Conservation (phyloP, 1,140 invertebrate species). For the Brachionus koreanus region DNA sequence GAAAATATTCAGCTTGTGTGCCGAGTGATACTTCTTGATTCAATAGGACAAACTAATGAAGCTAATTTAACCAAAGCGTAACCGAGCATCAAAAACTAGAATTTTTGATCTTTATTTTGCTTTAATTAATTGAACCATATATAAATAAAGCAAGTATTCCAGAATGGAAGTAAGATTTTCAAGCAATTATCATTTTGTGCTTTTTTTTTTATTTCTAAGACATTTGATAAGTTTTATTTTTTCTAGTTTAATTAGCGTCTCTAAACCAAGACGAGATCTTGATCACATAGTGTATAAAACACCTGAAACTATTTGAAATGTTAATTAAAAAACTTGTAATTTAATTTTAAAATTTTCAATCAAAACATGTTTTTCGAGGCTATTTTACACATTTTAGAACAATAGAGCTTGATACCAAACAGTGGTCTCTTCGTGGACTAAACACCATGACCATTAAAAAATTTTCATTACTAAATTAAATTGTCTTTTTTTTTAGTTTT, state of each 20-base stretch:
- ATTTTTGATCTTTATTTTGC: background rate
- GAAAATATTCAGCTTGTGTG: background rate
- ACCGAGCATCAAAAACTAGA: background rate
- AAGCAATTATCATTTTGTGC: background rate
- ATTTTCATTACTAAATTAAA: background rate
- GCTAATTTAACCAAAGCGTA: background rate
- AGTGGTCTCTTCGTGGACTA: background rate
- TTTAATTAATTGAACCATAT: background rate
- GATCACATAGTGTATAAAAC: background rate
- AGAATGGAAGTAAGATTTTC: background rate
- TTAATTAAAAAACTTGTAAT: background rate
- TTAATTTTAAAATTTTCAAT: slow-evolving; percentile 2
- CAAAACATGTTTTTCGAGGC: slow-evolving; percentile 1
- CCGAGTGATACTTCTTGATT: background rate
- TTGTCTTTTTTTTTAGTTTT: background rate
- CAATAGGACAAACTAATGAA: background rate
- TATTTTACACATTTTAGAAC: background rate
- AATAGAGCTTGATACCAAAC: background rate
- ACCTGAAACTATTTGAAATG: background rate
- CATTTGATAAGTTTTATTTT: background rate
- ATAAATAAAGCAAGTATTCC: slow-evolving; percentile 2
- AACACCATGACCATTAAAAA: background rate
- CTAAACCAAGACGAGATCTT: background rate
- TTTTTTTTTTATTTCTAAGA: background rate
- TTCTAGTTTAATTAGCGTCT: background rate